Evolutionary conservation across 2,888 invertebrate species (phyloP).

Genomic region (Patella caerulea): DNA sequence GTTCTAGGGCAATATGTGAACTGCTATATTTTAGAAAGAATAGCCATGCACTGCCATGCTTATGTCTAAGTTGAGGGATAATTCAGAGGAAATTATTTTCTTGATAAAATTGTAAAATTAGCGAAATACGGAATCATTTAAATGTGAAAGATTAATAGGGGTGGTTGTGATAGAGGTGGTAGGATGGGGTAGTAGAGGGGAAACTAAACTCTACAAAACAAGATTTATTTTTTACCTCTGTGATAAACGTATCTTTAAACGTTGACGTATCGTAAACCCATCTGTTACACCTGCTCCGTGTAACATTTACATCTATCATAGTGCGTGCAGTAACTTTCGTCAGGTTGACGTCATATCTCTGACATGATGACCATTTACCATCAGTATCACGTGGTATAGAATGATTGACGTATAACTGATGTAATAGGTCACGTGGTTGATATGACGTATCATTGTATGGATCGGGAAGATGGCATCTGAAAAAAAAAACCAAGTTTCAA

Average conservation of each 20-base stretch:
- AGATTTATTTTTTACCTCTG: conserved; percentile 8
- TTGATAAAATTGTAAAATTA: no score
- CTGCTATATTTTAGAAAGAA: no score
- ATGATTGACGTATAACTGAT: neutral
- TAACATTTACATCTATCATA: neutral
- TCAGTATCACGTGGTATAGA: neutral
- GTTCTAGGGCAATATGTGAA: no score
- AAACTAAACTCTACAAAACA: no score
- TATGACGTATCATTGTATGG: neutral
- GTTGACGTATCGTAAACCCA: conserved; percentile 19
- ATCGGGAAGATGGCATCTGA: neutral
- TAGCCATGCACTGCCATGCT: no score
- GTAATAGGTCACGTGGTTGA: neutral
- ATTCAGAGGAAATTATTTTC: no score
- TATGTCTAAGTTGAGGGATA: no score
- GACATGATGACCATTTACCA: neutral
- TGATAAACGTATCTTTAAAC: conserved; percentile 13
- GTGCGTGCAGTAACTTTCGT: neutral
- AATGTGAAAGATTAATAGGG: no score
- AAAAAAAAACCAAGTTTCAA: neutral
- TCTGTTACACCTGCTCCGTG: neutral
- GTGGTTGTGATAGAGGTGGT: no score
- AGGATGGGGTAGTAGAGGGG: no score
- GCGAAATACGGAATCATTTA: no score
- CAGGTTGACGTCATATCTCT: neutral